These are phyloP conservation scores for Helicolenus hilgendorfi DNA, from an alignment of 2,797 vertebrate species.

Conservation along the genomic window DNA sequence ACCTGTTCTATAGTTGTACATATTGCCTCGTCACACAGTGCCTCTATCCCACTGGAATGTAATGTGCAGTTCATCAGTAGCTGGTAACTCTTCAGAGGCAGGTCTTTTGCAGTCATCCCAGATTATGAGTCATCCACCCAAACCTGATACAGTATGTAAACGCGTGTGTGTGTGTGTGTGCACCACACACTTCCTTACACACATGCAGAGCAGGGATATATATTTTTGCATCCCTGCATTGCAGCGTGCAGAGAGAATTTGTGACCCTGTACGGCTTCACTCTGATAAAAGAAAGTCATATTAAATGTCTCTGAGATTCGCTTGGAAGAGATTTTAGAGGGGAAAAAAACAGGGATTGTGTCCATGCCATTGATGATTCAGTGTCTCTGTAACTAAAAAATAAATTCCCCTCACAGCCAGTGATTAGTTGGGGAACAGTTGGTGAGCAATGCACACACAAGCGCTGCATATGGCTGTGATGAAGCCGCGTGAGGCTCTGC, in stretches of 20 bases:
- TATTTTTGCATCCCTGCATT: conserved; percentile 72
- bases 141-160: conserved; percentile 49
- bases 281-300: conserved; percentile 38
- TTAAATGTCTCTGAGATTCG: conserved; percentile 43
- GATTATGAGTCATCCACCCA: conserved; percentile 76
- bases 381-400: conserved; percentile 69
- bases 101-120: conserved; percentile 57
- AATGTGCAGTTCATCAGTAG: conserved; percentile 35
- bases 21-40: not conserved
- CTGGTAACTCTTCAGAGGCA: conserved; percentile 48
- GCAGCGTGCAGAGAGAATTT: conserved; percentile 57
- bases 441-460: conserved; percentile 60
- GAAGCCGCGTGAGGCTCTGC: conserved; percentile 63
- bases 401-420: conserved; percentile 63
- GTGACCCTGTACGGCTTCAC: conserved; percentile 34
- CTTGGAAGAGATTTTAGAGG: conserved; percentile 32
- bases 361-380: conserved; percentile 72
- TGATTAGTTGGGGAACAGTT: conserved; percentile 77
- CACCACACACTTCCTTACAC: not conserved
- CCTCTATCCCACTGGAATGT: conserved; percentile 6
- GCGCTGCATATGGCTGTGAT: conserved; percentile 69
- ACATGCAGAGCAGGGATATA: conserved; percentile 12
- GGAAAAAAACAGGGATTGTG: not conserved
- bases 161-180: conserved; percentile 8
- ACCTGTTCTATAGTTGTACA: not conserved